Conservation (phyloP, 2,888 invertebrate species). For the Xanthia icteritia region DNA sequence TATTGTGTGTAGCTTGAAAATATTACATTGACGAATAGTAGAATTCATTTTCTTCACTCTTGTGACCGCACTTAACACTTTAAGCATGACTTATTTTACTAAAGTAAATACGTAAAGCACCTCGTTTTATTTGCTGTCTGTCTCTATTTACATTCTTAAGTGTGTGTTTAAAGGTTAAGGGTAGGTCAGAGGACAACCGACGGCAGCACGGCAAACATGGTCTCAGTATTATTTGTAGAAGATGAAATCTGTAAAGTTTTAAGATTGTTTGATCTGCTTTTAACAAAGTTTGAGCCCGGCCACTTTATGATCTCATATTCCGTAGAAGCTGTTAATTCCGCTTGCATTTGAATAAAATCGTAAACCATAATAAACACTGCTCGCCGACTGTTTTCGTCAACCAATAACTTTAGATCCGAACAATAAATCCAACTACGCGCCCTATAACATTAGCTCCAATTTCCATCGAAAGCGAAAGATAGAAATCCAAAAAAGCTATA, state of each 20-base stretch:
- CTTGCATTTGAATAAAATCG: not conserved
- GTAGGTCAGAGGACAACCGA: constrained; percentile 16
- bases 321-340: not conserved
- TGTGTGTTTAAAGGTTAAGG: constrained; percentile 2
- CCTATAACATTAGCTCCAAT: constrained; percentile 53
- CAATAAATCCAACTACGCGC: constrained; percentile 40
- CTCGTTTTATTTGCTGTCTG: constrained; percentile 36
- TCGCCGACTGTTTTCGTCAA: constrained; percentile 1
- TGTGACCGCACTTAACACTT: constrained; percentile 9
- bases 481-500: constrained; percentile 61
- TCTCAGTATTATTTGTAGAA: not conserved
- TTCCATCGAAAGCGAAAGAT: constrained; percentile 59
- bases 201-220: too few relatives aligned
- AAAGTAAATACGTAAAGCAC: constrained; percentile 39
- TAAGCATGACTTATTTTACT: constrained; percentile 30
- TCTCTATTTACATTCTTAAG: constrained; percentile 42
- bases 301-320: not conserved
- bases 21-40: not conserved
- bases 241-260: not conserved
- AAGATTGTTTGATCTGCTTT: not conserved
- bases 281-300: not conserved
- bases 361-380: constrained; percentile 18
- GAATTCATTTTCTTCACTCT: not conserved
- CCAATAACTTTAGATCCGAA: constrained; percentile 27
- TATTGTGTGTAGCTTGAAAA: not conserved